Conservation (phyloP, 2,888 invertebrate species). For the Andricus quercusramuli region DNA sequence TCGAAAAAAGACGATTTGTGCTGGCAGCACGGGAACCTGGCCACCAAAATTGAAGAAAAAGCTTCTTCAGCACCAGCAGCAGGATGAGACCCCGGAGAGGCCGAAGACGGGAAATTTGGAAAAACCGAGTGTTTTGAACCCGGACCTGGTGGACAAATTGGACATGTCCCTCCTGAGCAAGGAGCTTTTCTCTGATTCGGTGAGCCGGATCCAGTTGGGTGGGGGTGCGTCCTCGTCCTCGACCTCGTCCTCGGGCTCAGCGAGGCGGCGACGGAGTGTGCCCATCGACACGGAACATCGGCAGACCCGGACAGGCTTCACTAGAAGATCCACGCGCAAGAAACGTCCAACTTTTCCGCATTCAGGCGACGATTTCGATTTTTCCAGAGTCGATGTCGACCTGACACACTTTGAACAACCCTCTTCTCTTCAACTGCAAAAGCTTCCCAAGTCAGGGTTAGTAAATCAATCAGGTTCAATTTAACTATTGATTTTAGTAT, state of each 20-base stretch:
- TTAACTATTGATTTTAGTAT: neutral
- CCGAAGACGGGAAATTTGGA: conserved; percentile 82
- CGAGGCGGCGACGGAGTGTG: conserved; percentile 59
- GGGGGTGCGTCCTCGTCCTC: conserved; percentile 38
- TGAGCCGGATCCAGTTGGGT: conserved; percentile 62
- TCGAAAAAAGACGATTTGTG: conserved; percentile 56
- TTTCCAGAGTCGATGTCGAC: conserved; percentile 4
- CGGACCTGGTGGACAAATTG: conserved; percentile 79
- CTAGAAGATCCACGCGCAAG: conserved; percentile 43
- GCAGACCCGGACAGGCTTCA: conserved; percentile 21
- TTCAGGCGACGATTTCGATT: conserved; percentile 49
- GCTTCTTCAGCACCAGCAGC: conserved; percentile 37
- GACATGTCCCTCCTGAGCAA: conserved; percentile 82
- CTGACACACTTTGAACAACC: conserved; percentile 19
- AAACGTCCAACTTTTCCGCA: conserved; percentile 66
- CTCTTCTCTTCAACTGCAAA: conserved; percentile 15
- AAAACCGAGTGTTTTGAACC: conserved; percentile 80
- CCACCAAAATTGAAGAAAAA: conserved; percentile 69
- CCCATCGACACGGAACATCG: conserved; percentile 41
- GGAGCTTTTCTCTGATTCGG: conserved; percentile 78
- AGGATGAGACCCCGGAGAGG: conserved; percentile 64
- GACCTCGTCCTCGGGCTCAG: neutral
- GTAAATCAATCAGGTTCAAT: neutral
- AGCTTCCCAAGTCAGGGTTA: conserved; percentile 6
- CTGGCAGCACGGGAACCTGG: conserved; percentile 68